phyloP scores from a whole-genome alignment of 2,888 invertebrate genomes.

The Crepidodera aurea region DNA sequence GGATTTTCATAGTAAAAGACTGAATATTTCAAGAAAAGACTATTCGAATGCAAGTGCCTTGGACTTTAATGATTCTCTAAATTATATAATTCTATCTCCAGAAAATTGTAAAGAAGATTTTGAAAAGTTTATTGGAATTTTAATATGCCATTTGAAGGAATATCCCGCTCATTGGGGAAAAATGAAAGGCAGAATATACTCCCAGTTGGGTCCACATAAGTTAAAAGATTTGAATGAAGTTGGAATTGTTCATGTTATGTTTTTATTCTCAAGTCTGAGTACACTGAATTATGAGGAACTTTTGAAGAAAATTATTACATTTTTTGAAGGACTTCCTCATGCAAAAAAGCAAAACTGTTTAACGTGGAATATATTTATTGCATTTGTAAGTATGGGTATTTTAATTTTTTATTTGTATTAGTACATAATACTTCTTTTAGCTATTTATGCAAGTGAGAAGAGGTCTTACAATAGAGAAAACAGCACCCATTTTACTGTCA shows the following conservation, averaged over 20 bases:
- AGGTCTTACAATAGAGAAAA: slow-evolving; percentile 47
- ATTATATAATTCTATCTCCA: slow-evolving; percentile 44
- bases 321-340: slow-evolving; percentile 49
- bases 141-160: slow-evolving; percentile 51
- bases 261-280: slow-evolving; percentile 52
- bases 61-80: slow-evolving; percentile 44
- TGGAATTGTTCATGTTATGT: slow-evolving; percentile 53
- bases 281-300: slow-evolving; percentile 54
- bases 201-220: slow-evolving; percentile 57
- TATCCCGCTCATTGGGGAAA: slow-evolving; percentile 58
- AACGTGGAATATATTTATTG: slow-evolving; percentile 53
- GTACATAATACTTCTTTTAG: slow-evolving; percentile 43
- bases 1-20: slow-evolving; percentile 57
- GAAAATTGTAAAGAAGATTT: slow-evolving; percentile 51
- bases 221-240: slow-evolving; percentile 53
- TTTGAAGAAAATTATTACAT: slow-evolving; percentile 50
- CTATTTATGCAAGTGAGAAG: slow-evolving; percentile 49
- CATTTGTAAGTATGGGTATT: slow-evolving; percentile 49
- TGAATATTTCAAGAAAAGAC: slow-evolving; percentile 48
- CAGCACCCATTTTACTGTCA: slow-evolving; percentile 44
- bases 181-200: slow-evolving; percentile 59
- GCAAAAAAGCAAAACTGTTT: slow-evolving; percentile 47
- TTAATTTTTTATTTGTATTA: background rate
- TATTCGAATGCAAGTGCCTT: slow-evolving; percentile 35
- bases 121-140: slow-evolving; percentile 54